phyloP scores from a whole-genome alignment of 1,140 invertebrate species.

The Stegodyphus dumicola region DNA sequence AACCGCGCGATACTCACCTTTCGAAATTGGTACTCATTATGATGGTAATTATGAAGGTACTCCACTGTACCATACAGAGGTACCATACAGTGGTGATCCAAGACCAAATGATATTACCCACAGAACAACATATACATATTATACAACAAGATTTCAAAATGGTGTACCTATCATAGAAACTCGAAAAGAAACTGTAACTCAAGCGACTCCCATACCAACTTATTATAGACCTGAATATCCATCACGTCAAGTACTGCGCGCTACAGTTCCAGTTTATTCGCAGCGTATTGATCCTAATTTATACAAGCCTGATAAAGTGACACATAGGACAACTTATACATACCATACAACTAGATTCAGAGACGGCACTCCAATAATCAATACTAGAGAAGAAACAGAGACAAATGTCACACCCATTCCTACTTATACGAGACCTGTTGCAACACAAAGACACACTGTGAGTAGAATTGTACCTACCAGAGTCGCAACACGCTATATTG shows the following conservation, averaged over 20 bases:
- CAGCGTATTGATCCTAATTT: slow-evolving; percentile 53
- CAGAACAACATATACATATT: slow-evolving; percentile 73
- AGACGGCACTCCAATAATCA: slow-evolving; percentile 80
- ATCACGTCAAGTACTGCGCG: background rate
- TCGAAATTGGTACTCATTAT: slow-evolving; percentile 52
- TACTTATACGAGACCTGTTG: slow-evolving; percentile 17
- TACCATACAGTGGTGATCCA: background rate
- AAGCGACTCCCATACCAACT: slow-evolving; percentile 18
- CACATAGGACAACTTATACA: slow-evolving; percentile 69
- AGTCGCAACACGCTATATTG: slow-evolving; percentile 3
- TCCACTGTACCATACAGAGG: slow-evolving; percentile 15
- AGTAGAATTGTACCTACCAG: slow-evolving; percentile 17
- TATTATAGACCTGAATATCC: slow-evolving; percentile 9
- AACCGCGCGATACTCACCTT: slow-evolving; percentile 24
- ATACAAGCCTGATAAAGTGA: slow-evolving; percentile 37
- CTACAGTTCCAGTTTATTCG: background rate
- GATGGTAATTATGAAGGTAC: slow-evolving; percentile 2
- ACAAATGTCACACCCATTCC: slow-evolving; percentile 55
- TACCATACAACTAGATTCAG: slow-evolving; percentile 90
- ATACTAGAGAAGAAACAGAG: slow-evolving; percentile 83
- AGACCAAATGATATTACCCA: background rate
- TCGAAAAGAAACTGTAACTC: slow-evolving; percentile 78
- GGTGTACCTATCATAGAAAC: slow-evolving; percentile 81
- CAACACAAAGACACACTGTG: background rate
- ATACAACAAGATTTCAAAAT: slow-evolving; percentile 88